A percentile compares a stretch with the other conserved stretches of the same genome.
Conservation (phyloP, 2,113 vertebrate genomes). For the Tautogolabrus adspersus region DNA sequence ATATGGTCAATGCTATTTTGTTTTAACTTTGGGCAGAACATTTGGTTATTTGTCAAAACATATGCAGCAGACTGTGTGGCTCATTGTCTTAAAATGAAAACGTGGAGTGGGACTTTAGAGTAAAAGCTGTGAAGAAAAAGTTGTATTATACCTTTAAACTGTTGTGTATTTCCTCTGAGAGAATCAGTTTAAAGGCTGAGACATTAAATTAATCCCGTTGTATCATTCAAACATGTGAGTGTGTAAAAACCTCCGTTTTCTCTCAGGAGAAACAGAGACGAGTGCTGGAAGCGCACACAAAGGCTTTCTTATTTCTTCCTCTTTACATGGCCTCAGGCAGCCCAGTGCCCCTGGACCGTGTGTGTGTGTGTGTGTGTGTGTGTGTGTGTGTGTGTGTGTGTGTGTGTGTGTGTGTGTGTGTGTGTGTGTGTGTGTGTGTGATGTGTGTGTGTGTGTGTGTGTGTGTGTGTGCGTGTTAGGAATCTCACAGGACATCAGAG, state of each 20-base stretch:
- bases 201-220: slow-evolving; percentile 18
- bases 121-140: not conserved
- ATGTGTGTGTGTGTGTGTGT: slow-evolving; percentile 17
- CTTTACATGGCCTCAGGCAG: slow-evolving; percentile 28
- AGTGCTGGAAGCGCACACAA: slow-evolving; percentile 25
- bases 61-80: too few relatives aligned
- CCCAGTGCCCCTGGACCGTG: slow-evolving; percentile 1
- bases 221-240: slow-evolving; percentile 3
- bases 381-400: slow-evolving; percentile 16
- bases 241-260: not conserved
- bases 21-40: too few relatives aligned
- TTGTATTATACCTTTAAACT: not conserved
- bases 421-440: not conserved
- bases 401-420: slow-evolving; percentile 20
- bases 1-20: too few relatives aligned
- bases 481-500: slow-evolving; percentile 58
- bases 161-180: not conserved
- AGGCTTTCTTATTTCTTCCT: slow-evolving; percentile 29
- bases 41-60: too few relatives aligned
- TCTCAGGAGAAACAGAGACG: slow-evolving; percentile 18
- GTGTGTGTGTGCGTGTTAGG: slow-evolving; percentile 11
- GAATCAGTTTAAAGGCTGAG: slow-evolving; percentile 3
- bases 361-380: slow-evolving; percentile 12
- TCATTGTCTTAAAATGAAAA: too few relatives aligned
- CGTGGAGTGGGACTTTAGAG: too few relatives aligned